Base-by-base conservation (phyloP, 2,797 vertebrate genomes). In the Sebastes ruberrimus region DNA sequence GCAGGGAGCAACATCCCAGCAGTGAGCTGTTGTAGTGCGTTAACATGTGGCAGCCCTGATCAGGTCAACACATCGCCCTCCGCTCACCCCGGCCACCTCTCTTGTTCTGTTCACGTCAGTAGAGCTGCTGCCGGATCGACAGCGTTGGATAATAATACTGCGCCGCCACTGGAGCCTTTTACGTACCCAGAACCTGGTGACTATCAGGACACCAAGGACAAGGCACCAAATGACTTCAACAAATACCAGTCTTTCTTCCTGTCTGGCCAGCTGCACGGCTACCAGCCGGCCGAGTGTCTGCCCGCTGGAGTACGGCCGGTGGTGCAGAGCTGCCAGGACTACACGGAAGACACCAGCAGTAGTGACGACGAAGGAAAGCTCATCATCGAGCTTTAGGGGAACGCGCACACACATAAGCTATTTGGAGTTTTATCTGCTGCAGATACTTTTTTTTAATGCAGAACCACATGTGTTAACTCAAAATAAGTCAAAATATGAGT, bases 301-400 rank as follows among this genome's bases (percentile, higher is more conserved):
- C 71, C 7, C 23, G 27, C 78, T n/a, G 84, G 68, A 38, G 71
- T 80, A 18, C 79, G 89, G 76, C 87, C 76, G 0, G 83, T 89
- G 42, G 33, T 35, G 33, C 87, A 67, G 46, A 91, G 81, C 86
- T 91, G 87, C 73, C 83, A 89, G 42, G 92, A 93, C 18, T 81
- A 86, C 62, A 79, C 84, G 62, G 92, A 91, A 10, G 93, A 94
- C 68, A 94, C 85, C 82, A 95, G 95, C 92, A 96, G 96, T 59
- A 96, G 95, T 16, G 95, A 96, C 1, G 95, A 96, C 56, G 96
- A 96, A 38, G 95, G 94, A 7, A 96, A 96, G 70, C 94, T 96
- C 2, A 95, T 96, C 67, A 96, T 96, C 7, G 95, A 96, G 80
- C 94, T 96, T 57, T 95, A 94, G 85, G 22, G 11, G 22, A 56